Conservation (phyloP, 30 jellyfish, hydroid and myxozoan genomes). For the Chrysaora quinquecirrha region DNA sequence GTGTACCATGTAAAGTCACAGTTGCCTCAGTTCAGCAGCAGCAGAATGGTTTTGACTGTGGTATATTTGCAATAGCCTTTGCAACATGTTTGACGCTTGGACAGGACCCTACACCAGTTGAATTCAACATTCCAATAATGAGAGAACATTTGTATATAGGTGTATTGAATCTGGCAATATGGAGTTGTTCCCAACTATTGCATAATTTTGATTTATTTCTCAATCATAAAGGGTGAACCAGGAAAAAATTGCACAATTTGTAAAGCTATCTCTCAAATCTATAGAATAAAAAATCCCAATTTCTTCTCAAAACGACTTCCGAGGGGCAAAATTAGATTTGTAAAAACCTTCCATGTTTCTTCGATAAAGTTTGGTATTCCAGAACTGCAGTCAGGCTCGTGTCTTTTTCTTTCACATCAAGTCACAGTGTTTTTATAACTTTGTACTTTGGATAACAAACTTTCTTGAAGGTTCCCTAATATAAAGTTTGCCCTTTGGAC, state of each 20-base stretch:
- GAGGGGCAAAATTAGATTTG: not conserved
- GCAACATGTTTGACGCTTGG: constrained; percentile 54
- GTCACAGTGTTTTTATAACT: no score
- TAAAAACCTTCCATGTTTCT: no score
- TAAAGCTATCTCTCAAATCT: not conserved
- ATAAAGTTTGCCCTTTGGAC: no score
- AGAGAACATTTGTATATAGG: constrained; percentile 33
- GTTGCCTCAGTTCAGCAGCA: constrained; percentile 65
- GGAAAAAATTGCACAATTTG: not conserved
- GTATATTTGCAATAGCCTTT: constrained; percentile 44
- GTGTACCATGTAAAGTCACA: constrained; percentile 29
- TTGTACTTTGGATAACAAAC: no score
- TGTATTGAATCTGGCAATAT: constrained; percentile 37
- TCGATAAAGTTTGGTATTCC: no score
- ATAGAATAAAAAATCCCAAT: not conserved
- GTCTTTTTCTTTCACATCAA: no score
- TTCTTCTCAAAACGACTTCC: no score
- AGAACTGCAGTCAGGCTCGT: no score
- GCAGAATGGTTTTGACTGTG: constrained; percentile 56
- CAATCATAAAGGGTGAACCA: not conserved
- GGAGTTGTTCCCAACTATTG: constrained; percentile 52
- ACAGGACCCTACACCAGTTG: constrained; percentile 34
- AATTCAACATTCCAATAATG: constrained; percentile 45
- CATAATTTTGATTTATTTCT: constrained; percentile 4
- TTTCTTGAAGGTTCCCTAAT: no score